Evolutionary conservation across 2,888 invertebrate species (phyloP).

Genomic region (Eurois occulta): DNA sequence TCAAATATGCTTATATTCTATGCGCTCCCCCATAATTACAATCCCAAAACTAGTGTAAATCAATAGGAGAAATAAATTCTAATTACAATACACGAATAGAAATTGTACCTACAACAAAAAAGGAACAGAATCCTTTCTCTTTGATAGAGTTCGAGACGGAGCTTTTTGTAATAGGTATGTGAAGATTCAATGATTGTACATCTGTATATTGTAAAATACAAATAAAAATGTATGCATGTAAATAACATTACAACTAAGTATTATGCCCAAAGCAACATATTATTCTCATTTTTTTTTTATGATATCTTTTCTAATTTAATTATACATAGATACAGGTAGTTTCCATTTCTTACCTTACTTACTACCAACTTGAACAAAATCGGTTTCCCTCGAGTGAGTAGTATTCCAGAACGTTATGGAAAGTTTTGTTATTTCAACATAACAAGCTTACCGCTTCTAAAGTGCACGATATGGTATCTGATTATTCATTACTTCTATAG

Average conservation of each 20-base stretch:
- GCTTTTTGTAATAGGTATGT: not conserved
- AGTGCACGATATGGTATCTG: slow-evolving; percentile 30
- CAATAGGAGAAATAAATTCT: not conserved
- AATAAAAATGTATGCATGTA: not conserved
- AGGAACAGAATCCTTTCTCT: not conserved
- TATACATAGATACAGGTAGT: not conserved
- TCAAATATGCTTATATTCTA: not conserved
- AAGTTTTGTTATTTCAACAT: slow-evolving; percentile 59
- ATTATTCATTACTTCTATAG: slow-evolving; percentile 30
- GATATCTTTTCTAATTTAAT: not conserved
- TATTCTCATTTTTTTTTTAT: slow-evolving; percentile 1
- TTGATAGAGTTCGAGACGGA: not conserved
- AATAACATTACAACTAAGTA: not conserved
- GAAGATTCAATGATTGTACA: not conserved
- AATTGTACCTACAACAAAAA: not conserved
- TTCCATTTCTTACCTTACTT: slow-evolving; percentile 31
- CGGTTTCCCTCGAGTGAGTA: slow-evolving; percentile 15
- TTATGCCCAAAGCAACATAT: not conserved
- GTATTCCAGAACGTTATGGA: slow-evolving; percentile 56
- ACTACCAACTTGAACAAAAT: slow-evolving; percentile 4
- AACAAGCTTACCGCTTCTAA: slow-evolving; percentile 39
- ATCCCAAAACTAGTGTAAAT: not conserved
- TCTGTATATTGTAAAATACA: not conserved
- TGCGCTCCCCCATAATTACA: not conserved
- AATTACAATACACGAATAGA: not conserved